Base-by-base conservation (phyloP, 1,140 invertebrate species). In the Ceratitis capitata region DNA sequence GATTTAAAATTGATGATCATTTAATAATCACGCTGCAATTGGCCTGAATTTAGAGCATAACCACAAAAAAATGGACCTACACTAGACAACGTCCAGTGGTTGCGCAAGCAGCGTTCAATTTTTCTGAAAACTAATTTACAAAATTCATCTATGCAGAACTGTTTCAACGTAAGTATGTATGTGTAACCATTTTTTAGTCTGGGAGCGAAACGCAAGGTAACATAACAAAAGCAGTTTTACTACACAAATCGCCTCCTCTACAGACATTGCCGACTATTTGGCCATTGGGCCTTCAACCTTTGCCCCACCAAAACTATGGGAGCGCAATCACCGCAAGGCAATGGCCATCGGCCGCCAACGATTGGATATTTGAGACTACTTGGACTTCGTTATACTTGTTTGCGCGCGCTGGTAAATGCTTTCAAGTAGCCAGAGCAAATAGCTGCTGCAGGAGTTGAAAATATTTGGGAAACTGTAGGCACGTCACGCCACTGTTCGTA, bases 21-120 rank as follows among this genome's bases (percentile, higher is more conserved):
- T 78, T 78, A 78, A 78, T 78, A 78, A 78, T 78, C 39, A 78
- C 69, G 69, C 69, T 78, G 39, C 39, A 78, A 78, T 78, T 78
- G 69, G 39, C 69, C 69, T 78, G 69, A 78, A 78, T 78, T 78
- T 23, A 78, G 42, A 45, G 39, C 69, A 78, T 78, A 45, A n/a
- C 69, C 42, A n/a, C n/a, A n/a, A n/a, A n/a, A n/a, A n/a, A n/a
- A n/a, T n/a, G n/a, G n/a, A n/a, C n/a, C n/a, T n/a, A n/a, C n/a
- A n/a, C n/a, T n/a, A n/a, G n/a, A 1, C 6, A 23, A n/a, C n/a
- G n/a, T n/a, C n/a, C n/a, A n/a, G 39, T n/a, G 45, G 39, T 78
- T 78, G 69, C 69, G 69, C 69, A 78, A 78, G 69, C 16, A 78
- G 6, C 69, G 69, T 78, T 78, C 69, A 45, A 69, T 69, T 69